Percentiles rank a stretch among this genome's conserved stretches.
phyloP scores from a whole-genome alignment of 2,888 invertebrate genomes.

The Polymixis flavicincta region DNA sequence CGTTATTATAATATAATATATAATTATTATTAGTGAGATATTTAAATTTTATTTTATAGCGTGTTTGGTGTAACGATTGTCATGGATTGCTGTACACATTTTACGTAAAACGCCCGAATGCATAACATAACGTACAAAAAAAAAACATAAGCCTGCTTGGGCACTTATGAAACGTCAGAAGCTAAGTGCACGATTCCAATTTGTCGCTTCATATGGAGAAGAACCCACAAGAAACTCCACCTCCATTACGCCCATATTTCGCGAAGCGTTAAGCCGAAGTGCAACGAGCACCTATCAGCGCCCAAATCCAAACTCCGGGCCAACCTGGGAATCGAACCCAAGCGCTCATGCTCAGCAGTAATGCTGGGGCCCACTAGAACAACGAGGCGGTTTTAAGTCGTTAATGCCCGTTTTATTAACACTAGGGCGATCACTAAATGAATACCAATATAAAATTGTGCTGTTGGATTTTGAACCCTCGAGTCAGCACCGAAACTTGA shows the following conservation, averaged over 20 bases:
- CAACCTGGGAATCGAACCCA: too few species aligned
- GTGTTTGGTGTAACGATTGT: constrained; percentile 23
- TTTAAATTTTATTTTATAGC: constrained; percentile 49
- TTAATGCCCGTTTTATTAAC: not conserved
- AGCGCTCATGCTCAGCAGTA: too few species aligned
- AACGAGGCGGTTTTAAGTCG: not conserved
- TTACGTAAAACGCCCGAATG: not conserved
- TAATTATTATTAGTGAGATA: constrained; percentile 51
- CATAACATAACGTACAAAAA: not conserved
- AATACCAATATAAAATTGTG: not conserved
- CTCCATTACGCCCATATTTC: not conserved
- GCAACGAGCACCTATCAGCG: not conserved
- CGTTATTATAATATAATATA: constrained; percentile 26
- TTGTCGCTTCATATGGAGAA: too few species aligned
- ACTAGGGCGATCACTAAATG: not conserved
- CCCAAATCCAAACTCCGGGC: too few species aligned
- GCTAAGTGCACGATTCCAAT: too few species aligned
- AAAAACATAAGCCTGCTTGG: too few species aligned
- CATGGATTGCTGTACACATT: constrained; percentile 47
- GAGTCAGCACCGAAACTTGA: not conserved
- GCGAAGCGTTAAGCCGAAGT: not conserved
- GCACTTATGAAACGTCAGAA: too few species aligned
- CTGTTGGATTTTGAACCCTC: not conserved
- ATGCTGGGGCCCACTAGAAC: not conserved
- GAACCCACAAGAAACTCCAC: too few species aligned